phyloP scores from a whole-genome alignment of 2,888 invertebrate genomes.

The Nephrotoma flavescens region DNA sequence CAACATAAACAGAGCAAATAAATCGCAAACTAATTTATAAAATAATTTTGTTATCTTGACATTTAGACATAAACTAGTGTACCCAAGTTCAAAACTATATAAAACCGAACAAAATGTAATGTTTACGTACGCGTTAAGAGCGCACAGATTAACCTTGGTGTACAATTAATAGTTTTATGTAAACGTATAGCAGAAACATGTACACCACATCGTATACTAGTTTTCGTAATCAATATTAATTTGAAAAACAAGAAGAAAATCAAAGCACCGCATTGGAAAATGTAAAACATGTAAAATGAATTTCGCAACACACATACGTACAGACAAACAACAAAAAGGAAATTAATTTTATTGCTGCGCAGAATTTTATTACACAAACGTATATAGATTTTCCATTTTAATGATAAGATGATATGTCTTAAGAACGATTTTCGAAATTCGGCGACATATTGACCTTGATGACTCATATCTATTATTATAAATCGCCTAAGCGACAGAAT shows the following conservation, averaged over 20 bases:
- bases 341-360: background rate
- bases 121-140: background rate
- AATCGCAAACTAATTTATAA: background rate
- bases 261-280: background rate
- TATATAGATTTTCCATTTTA: background rate
- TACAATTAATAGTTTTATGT: background rate
- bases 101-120: background rate
- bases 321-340: background rate
- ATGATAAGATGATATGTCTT: background rate
- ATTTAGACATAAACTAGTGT: background rate
- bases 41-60: background rate
- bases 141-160: background rate
- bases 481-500: background rate
- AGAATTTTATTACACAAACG: background rate
- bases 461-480: background rate
- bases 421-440: background rate
- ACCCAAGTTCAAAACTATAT: background rate
- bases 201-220: background rate
- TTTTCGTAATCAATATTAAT: background rate
- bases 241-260: background rate
- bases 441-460: background rate
- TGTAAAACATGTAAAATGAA: background rate
- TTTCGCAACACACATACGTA: background rate
- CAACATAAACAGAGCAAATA: background rate
- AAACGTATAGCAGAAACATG: background rate